Evolutionary conservation across 2,797 vertebrate species (phyloP), one percentile per base, ranked within the genome.

Genomic region (Parauchenoglanis punctatus): DNA sequence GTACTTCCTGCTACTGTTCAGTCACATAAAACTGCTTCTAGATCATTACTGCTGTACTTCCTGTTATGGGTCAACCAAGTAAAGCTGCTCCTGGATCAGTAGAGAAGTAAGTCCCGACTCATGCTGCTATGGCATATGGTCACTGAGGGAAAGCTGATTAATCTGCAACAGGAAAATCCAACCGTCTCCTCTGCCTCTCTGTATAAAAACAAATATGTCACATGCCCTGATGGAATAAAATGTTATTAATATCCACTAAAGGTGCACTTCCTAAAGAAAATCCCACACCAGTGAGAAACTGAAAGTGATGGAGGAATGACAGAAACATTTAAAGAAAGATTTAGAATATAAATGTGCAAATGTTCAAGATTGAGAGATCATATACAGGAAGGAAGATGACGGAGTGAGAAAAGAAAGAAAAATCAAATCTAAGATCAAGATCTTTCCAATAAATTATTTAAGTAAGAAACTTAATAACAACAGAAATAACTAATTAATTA

Each of bases 41-140:
- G 40, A 82, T 76, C 58, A 54, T n/a, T 54, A 25, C 7, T 76
- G 46, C 58, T 65, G 68, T 40, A 7, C 12, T 23, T 63, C 0
- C 67, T 5, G 11, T 67, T 25, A 44, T 2, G 0, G 18, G 52
- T 52, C 40, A 52, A 18, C 6, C 54, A 59, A 28, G 56, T 31
- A 20, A 18, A 77, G 28, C 68, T 87, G 56, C n/a, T 81, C 67
- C 63, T 52, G 87, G 75, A 88, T 84, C 84, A 84, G 77, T 83
- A 67, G 40, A 83, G 67, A 56, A 70, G 76, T 31, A 17, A 78
- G 40, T 67, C 35, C 72, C 44, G 20, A 58, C 56, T 95, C 95
- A 94, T 84, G 95, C 95, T 96, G 95, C 90, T 94, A 84, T 86
- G 93, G 95, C 95, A 96, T 96, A 96, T 96, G 95, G 95, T 92